Percentiles rank a stretch among this genome's conserved stretches.
These are phyloP conservation scores for Coptotermes formosanus DNA, from an alignment of 1,140 invertebrate genomes.

Conservation along the genomic window DNA sequence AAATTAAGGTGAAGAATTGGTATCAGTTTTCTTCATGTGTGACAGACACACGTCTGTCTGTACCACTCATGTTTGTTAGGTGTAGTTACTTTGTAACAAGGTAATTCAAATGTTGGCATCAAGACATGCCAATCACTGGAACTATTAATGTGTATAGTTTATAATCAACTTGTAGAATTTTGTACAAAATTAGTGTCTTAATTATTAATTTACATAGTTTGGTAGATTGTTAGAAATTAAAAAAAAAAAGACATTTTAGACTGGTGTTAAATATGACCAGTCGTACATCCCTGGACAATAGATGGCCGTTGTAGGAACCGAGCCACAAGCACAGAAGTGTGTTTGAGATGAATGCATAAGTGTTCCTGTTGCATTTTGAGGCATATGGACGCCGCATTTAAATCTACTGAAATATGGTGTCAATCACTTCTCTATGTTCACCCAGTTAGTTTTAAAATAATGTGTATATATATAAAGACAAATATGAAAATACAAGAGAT, in stretches of 20 bases:
- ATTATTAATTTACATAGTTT: not conserved
- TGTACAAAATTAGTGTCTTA: slow-evolving; percentile 25
- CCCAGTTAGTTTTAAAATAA: slow-evolving; percentile 24
- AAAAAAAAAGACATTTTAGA: slow-evolving; percentile 8
- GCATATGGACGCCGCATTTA: not conserved
- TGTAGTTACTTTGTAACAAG: slow-evolving; percentile 22
- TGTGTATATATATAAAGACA: slow-evolving; percentile 27
- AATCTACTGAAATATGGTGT: not conserved
- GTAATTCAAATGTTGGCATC: not conserved
- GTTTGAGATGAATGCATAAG: not conserved
- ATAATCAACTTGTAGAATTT: slow-evolving; percentile 29
- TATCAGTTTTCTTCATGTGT: not conserved
- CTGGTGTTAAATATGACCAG: not conserved
- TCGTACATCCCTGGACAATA: not conserved
- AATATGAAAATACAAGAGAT: slow-evolving; percentile 21
- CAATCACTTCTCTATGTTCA: slow-evolving; percentile 25
- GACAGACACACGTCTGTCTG: not conserved
- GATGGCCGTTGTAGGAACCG: not conserved
- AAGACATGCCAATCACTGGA: slow-evolving; percentile 15
- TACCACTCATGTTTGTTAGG: slow-evolving; percentile 12
- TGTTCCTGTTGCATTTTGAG: slow-evolving; percentile 13
- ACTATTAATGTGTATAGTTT: slow-evolving; percentile 27
- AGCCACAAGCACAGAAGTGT: slow-evolving; percentile 20
- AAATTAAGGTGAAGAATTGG: not conserved
- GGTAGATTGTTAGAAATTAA: slow-evolving; percentile 21